Conservation (phyloP, 2,797 vertebrate genomes). For the Siniperca obscura region DNA sequence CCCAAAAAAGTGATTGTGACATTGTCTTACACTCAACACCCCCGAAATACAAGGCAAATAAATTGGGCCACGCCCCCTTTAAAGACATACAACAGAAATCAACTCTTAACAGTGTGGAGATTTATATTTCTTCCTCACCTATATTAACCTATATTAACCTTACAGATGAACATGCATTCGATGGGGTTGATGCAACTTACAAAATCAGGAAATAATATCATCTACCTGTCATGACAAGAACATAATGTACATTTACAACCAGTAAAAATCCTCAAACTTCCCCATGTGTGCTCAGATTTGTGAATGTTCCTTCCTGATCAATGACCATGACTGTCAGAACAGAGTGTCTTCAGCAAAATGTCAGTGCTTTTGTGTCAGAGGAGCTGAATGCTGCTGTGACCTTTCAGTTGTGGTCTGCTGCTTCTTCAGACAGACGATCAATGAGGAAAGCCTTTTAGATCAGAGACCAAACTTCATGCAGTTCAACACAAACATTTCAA, state of each 20-base stretch:
- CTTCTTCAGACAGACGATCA: constrained; percentile 26
- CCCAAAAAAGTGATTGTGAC: no score
- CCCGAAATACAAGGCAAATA: no score
- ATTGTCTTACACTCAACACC: no score
- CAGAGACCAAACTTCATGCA: background rate
- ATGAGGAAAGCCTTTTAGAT: constrained; percentile 2
- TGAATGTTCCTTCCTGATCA: background rate
- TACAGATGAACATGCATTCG: background rate
- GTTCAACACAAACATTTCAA: background rate
- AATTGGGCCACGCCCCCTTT: no score
- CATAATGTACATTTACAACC: background rate
- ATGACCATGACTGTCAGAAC: background rate
- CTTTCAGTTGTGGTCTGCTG: no score
- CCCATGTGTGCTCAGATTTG: background rate
- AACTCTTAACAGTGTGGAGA: no score
- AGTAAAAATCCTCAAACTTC: background rate
- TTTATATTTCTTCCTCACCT: no score
- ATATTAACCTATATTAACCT: background rate
- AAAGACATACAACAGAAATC: no score
- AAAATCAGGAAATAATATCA: background rate
- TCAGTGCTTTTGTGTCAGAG: constrained; percentile 21
- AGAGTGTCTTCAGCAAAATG: constrained; percentile 30
- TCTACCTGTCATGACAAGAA: background rate
- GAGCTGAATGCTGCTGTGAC: background rate
- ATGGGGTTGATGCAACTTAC: no score